Percentiles rank a stretch among this genome's conserved stretches.
Evolutionary conservation across 1,140 invertebrate species (phyloP).

Genomic region (Mercenaria mercenaria): DNA sequence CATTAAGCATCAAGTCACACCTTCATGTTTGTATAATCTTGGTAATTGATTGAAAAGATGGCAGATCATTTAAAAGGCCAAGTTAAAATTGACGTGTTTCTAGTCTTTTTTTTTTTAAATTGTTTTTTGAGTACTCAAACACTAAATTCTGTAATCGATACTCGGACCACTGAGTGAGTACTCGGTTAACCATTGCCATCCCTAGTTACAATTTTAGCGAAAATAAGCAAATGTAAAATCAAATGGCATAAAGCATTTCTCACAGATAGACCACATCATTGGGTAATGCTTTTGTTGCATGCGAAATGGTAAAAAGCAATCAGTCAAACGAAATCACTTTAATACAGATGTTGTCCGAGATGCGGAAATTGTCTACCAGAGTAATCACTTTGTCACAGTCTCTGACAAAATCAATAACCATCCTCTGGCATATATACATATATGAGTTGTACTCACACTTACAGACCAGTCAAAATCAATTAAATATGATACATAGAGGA

Average conservation of each 20-base stretch:
- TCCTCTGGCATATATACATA: background rate
- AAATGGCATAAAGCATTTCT: background rate
- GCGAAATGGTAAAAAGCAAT: slow-evolving; percentile 10
- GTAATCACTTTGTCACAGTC: slow-evolving; percentile 16
- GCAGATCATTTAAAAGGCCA: no score
- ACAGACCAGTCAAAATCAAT: background rate
- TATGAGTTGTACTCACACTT: background rate
- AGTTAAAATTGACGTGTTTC: no score
- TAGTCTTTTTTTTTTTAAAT: no score
- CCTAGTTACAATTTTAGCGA: no score
- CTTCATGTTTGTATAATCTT: no score
- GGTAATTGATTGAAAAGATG: no score
- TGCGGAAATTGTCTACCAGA: slow-evolving; percentile 8
- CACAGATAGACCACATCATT: background rate
- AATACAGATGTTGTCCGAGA: background rate
- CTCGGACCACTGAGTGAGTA: no score
- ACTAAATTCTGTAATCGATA: no score
- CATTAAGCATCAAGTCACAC: no score
- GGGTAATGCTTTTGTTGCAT: slow-evolving; percentile 1
- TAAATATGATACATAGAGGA: background rate
- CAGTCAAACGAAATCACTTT: slow-evolving; percentile 2
- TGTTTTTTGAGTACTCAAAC: no score
- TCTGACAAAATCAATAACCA: background rate
- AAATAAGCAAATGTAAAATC: background rate
- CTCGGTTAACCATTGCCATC: no score